phyloP scores from a whole-genome alignment of 2,888 invertebrate genomes.

The Coenonympha glycerion region DNA sequence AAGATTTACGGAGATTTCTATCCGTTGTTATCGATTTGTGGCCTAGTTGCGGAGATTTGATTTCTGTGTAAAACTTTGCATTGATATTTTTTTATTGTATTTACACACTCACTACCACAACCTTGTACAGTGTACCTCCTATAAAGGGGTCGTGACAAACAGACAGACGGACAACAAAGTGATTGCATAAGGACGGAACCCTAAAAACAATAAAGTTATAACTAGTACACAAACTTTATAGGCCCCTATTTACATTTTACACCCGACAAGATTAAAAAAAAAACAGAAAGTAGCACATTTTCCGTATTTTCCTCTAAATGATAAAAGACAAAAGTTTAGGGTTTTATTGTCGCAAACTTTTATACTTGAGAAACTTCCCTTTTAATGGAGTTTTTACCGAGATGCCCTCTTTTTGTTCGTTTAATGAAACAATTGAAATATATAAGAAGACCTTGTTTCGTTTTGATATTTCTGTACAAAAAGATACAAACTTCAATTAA shows the following conservation, averaged over 20 bases:
- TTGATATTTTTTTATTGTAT: too few relatives aligned
- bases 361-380: conserved; percentile 28
- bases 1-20: neutral
- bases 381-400: conserved; percentile 31
- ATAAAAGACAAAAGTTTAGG: conserved; percentile 27
- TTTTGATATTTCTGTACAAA: conserved; percentile 15
- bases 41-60: too few relatives aligned
- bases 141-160: too few relatives aligned
- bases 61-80: too few relatives aligned
- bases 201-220: neutral
- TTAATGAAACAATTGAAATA: conserved; percentile 27
- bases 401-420: conserved; percentile 26
- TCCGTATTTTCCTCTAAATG: conserved; percentile 27
- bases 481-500: too few relatives aligned
- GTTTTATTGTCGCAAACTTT: conserved; percentile 30
- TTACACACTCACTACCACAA: too few relatives aligned
- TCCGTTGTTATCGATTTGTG: neutral
- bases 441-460: conserved; percentile 13
- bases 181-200: too few relatives aligned
- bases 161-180: too few relatives aligned
- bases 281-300: conserved; percentile 23
- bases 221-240: conserved; percentile 5
- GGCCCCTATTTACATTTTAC: conserved; percentile 19
- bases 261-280: conserved; percentile 22
- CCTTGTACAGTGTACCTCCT: too few relatives aligned